Percentiles rank a stretch among this genome's conserved stretches.
Conservation (phyloP, 2,113 vertebrate species). For the Delphinus delphis region DNA sequence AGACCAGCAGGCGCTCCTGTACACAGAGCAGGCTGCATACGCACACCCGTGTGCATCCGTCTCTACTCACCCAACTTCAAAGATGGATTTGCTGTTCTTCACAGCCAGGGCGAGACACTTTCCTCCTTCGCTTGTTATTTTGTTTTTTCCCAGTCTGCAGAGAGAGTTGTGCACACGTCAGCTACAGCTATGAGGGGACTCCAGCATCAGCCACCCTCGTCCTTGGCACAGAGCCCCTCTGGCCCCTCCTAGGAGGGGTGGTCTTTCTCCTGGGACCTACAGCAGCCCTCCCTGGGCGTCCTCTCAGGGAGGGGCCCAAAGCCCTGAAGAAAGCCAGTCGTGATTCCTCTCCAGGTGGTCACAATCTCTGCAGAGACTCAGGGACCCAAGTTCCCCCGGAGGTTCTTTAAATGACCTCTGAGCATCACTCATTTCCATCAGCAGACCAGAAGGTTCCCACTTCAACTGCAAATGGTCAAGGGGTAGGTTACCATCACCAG, state of each 20-base stretch:
- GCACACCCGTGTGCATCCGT: rapidly evolving
- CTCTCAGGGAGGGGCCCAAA: background rate
- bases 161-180: background rate
- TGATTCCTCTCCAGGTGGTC: background rate
- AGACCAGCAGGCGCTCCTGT: rapidly evolving
- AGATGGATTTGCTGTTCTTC: constrained; percentile 91
- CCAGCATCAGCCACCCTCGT: background rate
- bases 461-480: background rate
- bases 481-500: background rate
- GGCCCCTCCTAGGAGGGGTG: background rate
- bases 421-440: background rate
- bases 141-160: constrained; percentile 92
- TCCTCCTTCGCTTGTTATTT: constrained; percentile 90
- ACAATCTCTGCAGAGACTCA: background rate
- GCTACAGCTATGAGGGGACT: background rate
- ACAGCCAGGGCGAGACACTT: constrained; percentile 89
- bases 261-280: background rate
- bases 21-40: background rate
- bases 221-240: background rate
- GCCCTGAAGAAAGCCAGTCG: background rate
- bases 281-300: background rate
- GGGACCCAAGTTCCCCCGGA: rapidly evolving
- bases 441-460: background rate
- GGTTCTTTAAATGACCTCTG: background rate
- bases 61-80: constrained; percentile 91